Evolutionary conservation across 2,888 invertebrate genomes (phyloP).

Genomic region (Polyommatus iphigenia): DNA sequence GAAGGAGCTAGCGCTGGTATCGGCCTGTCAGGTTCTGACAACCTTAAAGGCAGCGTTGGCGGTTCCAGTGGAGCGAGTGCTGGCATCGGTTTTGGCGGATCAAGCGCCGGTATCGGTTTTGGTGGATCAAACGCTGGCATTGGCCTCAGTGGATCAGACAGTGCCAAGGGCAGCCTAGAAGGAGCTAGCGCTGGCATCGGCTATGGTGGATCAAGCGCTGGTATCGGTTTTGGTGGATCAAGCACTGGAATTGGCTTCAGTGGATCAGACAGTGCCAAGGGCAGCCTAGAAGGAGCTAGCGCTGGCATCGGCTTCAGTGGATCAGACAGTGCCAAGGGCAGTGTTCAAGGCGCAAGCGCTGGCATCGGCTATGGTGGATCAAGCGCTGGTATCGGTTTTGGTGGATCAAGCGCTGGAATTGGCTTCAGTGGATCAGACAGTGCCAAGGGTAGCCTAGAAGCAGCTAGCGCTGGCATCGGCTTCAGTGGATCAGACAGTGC

Average conservation of each 20-base stretch:
- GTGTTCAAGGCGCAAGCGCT: background rate
- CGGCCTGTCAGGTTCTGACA: too few relatives aligned
- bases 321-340: background rate
- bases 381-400: background rate
- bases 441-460: background rate
- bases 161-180: background rate
- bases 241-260: background rate
- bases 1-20: background rate
- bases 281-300: background rate
- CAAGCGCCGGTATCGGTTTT: too few relatives aligned
- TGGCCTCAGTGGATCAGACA: slow-evolving; percentile 33
- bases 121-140: background rate
- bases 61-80: too few relatives aligned
- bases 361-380: background rate
- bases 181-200: background rate
- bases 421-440: background rate
- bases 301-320: background rate
- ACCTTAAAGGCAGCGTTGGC: too few relatives aligned
- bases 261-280: background rate
- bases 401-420: background rate
- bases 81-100: too few relatives aligned
- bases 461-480: background rate
- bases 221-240: background rate
- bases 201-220: too few relatives aligned
- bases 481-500: background rate